These are phyloP conservation scores for Phalacrocorax aristotelis DNA, from an alignment of 2,113 vertebrate genomes.

Conservation along the genomic window DNA sequence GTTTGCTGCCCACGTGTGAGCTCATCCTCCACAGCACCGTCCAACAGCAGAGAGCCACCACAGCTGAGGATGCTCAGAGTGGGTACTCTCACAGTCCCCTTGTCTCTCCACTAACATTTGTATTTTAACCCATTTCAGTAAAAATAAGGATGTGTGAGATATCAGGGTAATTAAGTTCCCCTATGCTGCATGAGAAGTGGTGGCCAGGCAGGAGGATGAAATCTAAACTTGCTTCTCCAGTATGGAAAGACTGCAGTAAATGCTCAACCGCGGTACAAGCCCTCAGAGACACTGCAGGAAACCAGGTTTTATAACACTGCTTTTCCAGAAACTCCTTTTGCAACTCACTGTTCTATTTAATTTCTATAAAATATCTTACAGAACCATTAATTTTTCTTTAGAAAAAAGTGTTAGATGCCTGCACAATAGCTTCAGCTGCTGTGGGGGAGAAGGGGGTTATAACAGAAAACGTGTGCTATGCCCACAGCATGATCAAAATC, in stretches of 20 bases:
- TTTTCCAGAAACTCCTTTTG: background rate
- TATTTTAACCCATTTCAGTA: background rate
- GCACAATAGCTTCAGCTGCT: rapidly evolving
- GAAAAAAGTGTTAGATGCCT: background rate
- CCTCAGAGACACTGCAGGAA: background rate
- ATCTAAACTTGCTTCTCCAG: background rate
- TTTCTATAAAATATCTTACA: background rate
- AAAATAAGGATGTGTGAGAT: rapidly evolving
- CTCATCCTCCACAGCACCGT: background rate
- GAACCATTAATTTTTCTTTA: background rate
- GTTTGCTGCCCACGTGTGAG: background rate
- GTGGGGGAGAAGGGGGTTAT: too few species aligned
- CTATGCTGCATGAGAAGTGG: rapidly evolving
- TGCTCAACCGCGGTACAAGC: background rate
- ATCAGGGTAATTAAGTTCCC: background rate
- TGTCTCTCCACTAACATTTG: background rate
- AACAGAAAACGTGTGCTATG: background rate
- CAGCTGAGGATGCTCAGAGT: background rate
- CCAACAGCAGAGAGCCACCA: background rate
- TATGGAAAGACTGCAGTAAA: background rate
- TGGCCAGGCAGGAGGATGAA: background rate
- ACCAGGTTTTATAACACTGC: background rate
- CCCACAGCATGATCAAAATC: background rate
- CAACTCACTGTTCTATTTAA: background rate
- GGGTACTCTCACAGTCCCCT: rapidly evolving